Evolutionary conservation across 2,797 vertebrate species (phyloP).

Genomic region (Gila robusta): DNA sequence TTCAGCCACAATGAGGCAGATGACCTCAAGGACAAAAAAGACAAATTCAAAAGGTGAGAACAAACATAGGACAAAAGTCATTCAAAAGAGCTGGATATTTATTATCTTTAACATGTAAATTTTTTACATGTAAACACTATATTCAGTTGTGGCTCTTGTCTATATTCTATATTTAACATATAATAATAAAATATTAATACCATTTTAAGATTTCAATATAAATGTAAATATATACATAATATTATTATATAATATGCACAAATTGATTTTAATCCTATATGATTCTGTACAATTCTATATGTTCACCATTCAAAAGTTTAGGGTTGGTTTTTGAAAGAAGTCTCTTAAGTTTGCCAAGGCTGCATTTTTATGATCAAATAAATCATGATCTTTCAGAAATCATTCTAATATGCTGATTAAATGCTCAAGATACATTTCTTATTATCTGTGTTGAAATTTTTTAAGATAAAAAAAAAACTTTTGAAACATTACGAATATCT

Average conservation of each 20-base stretch:
- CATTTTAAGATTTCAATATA: not conserved
- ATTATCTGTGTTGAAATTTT: not conserved
- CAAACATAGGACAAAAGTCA: not conserved
- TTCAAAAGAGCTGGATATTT: not conserved
- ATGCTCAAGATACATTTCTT: not conserved
- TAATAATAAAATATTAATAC: not conserved
- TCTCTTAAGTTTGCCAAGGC: no score
- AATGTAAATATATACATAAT: no score
- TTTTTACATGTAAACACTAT: not conserved
- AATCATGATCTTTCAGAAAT: not conserved
- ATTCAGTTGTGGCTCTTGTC: not conserved
- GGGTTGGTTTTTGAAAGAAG: no score
- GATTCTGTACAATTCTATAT: no score
- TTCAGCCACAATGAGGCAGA: constrained; percentile 95
- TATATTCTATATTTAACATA: not conserved
- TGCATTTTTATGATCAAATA: no score
- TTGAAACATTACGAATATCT: not conserved
- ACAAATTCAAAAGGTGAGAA: constrained; percentile 95
- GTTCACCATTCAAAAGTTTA: no score
- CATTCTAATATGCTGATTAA: not conserved
- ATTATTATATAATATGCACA: no score
- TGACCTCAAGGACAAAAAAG: constrained; percentile 95
- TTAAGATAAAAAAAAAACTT: not conserved
- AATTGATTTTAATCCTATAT: no score
- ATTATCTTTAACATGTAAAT: not conserved